phyloP scores from a whole-genome alignment of 2,888 invertebrate species.

The Pyrocoelia pectoralis region DNA sequence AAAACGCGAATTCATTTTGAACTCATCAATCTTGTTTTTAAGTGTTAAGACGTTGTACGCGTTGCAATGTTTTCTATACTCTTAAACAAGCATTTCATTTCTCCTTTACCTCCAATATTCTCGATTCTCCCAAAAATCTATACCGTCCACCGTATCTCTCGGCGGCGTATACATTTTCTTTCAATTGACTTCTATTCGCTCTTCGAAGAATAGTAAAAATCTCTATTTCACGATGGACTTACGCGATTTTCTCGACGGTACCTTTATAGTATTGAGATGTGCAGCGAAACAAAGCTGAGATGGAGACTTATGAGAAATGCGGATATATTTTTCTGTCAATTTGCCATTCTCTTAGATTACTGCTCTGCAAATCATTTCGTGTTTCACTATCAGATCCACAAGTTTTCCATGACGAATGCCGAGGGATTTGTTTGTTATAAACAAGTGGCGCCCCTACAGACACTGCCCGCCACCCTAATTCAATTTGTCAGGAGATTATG shows the following conservation, averaged over 20 bases:
- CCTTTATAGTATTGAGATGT: not conserved
- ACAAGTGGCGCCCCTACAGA: slow-evolving; percentile 59
- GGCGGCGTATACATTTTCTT: not conserved
- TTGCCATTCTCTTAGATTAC: slow-evolving; percentile 9
- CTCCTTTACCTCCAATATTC: not conserved
- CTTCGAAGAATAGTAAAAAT: not conserved
- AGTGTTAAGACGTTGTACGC: slow-evolving; percentile 30
- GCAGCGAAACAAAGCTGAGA: not conserved
- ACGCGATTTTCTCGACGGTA: not conserved
- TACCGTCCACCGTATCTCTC: too few relatives aligned
- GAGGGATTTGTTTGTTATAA: slow-evolving; percentile 58
- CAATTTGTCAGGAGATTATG: slow-evolving; percentile 63
- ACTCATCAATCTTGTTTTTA: slow-evolving; percentile 41
- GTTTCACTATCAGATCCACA: slow-evolving; percentile 42
- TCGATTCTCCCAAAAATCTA: not conserved
- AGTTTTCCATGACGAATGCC: slow-evolving; percentile 56
- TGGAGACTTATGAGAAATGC: not conserved
- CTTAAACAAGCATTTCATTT: slow-evolving; percentile 28
- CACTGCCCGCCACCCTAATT: slow-evolving; percentile 59
- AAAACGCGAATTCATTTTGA: slow-evolving; percentile 39
- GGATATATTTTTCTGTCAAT: slow-evolving; percentile 8
- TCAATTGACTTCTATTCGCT: not conserved
- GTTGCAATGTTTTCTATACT: slow-evolving; percentile 24
- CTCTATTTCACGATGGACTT: not conserved
- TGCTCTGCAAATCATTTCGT: slow-evolving; percentile 13